phyloP scores from a whole-genome alignment of 2,113 vertebrate species.

The Podarcis raffonei region DNA sequence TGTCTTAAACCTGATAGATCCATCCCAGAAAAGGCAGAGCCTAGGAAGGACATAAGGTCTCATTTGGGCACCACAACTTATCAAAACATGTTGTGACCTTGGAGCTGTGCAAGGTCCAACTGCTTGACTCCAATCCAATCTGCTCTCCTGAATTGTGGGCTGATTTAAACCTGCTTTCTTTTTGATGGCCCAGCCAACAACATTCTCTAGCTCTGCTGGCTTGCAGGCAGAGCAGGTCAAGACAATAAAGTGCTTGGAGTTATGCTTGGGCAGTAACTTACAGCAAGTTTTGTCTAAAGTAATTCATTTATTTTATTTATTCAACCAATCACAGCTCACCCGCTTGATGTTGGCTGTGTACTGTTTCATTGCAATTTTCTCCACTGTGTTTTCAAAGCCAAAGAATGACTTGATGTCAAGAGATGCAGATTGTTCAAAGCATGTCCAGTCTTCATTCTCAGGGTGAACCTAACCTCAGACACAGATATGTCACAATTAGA shows the following conservation, averaged over 20 bases:
- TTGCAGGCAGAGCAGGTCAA: background rate
- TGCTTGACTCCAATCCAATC: background rate
- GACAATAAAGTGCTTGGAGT: background rate
- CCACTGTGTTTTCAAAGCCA: conserved; percentile 84
- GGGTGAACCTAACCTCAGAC: conserved; percentile 80
- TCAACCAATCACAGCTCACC: conserved; percentile 65
- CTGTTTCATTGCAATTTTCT: conserved; percentile 88
- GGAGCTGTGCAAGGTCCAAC: background rate
- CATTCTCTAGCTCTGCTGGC: background rate
- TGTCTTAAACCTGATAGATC: background rate
- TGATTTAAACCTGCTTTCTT: background rate
- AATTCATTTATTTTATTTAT: background rate
- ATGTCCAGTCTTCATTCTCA: conserved; percentile 87
- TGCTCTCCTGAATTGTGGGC: background rate
- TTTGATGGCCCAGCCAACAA: background rate
- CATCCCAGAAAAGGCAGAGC: background rate
- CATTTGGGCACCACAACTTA: no score
- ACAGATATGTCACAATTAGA: background rate
- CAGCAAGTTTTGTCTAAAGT: background rate
- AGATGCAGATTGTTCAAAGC: conserved; percentile 85
- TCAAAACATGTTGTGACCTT: background rate
- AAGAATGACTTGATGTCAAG: conserved; percentile 87
- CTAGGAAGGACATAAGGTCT: background rate
- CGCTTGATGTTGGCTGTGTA: conserved; percentile 83
- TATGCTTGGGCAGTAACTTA: background rate